phyloP scores from a whole-genome alignment of 2,797 vertebrate genomes.

The Pangasius djambal region DNA sequence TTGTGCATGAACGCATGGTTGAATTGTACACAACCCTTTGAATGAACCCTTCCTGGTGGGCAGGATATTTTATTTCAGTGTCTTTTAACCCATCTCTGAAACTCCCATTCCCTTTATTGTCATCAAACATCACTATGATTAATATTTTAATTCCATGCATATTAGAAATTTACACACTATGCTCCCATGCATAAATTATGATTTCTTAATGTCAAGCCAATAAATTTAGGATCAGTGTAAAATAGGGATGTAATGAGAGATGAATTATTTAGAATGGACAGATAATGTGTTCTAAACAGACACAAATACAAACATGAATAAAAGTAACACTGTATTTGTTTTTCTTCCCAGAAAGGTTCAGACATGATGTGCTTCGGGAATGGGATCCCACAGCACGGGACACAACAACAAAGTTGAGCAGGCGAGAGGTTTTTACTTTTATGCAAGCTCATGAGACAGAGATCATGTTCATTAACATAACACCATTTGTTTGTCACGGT shows the following conservation, averaged over 20 bases:
- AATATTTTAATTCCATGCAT: not conserved
- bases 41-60: not conserved
- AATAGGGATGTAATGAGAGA: not conserved
- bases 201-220: not conserved
- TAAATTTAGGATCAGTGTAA: conserved; percentile 3
- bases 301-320: not conserved
- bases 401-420: not conserved
- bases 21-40: not conserved
- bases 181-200: conserved; percentile 4
- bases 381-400: not conserved
- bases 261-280: not conserved
- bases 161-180: not conserved
- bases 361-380: not conserved
- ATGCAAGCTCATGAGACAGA: not conserved
- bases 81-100: not conserved
- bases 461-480: not conserved
- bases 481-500: not conserved
- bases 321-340: not conserved
- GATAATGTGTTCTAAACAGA: not conserved
- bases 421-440: not conserved
- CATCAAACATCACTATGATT: not conserved
- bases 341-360: not conserved
- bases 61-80: not conserved
- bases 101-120: not conserved
- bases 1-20: not conserved